Evolutionary conservation across 2,797 vertebrate species (phyloP).

Genomic region (Brachymystax lenok): DNA sequence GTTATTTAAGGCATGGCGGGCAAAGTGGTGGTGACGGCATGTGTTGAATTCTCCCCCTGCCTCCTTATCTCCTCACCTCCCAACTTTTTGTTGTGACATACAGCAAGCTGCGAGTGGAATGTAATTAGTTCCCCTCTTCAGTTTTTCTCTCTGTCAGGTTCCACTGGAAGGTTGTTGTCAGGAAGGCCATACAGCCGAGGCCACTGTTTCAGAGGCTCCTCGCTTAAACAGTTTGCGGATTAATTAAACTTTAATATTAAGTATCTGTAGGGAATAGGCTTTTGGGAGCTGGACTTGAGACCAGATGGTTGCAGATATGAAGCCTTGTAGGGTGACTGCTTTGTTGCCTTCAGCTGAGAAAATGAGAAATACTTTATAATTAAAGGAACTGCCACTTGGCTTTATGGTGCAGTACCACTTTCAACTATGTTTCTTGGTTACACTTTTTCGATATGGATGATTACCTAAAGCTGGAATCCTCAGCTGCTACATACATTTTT

Average conservation of each 20-base stretch:
- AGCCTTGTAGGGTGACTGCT: slow-evolving; percentile 44
- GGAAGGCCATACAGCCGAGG: slow-evolving; percentile 41
- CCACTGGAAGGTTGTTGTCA: slow-evolving; percentile 56
- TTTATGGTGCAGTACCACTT: slow-evolving; percentile 41
- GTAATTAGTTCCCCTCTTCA: slow-evolving; percentile 55
- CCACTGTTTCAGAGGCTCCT: slow-evolving; percentile 40
- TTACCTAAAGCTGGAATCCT: too few relatives aligned
- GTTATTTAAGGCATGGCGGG: slow-evolving; percentile 12
- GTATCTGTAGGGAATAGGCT: slow-evolving; percentile 50
- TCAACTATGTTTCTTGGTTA: slow-evolving; percentile 13
- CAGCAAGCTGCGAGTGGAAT: slow-evolving; percentile 35
- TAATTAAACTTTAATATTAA: slow-evolving; percentile 65
- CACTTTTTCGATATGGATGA: too few relatives aligned
- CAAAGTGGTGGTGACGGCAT: slow-evolving; percentile 16
- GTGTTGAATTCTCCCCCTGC: slow-evolving; percentile 40
- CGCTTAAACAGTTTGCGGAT: slow-evolving; percentile 50
- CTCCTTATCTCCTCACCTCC: slow-evolving; percentile 26
- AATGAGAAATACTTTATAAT: slow-evolving; percentile 20
- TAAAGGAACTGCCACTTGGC: slow-evolving; percentile 45
- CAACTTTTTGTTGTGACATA: slow-evolving; percentile 29
- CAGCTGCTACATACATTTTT: too few relatives aligned
- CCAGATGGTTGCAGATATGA: slow-evolving; percentile 62
- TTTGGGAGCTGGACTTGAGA: slow-evolving; percentile 44
- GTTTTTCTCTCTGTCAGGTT: slow-evolving; percentile 37
- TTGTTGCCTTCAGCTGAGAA: slow-evolving; percentile 36